These are phyloP conservation scores for Drosophila biarmipes DNA, from an alignment of 1,140 invertebrate genomes.

Conservation along the genomic window DNA sequence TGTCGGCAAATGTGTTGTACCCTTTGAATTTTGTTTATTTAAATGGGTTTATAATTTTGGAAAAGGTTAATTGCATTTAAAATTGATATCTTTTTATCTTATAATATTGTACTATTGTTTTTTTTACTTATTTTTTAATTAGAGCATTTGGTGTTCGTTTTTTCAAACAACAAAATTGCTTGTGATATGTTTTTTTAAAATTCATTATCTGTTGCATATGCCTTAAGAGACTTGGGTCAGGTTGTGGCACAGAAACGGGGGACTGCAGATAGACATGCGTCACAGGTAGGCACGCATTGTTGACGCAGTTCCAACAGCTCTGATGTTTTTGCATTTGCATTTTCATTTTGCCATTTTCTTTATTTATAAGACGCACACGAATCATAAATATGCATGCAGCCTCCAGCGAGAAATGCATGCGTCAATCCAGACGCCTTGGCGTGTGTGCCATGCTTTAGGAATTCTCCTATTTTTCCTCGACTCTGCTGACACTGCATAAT, in stretches of 20 bases:
- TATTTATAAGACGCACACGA: slow-evolving; percentile 71
- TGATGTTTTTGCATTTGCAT: slow-evolving; percentile 39
- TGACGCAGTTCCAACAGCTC: slow-evolving; percentile 60
- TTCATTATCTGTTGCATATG: neutral
- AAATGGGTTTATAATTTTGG: neutral
- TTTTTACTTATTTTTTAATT: neutral
- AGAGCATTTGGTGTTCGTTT: neutral
- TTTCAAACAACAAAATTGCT: neutral
- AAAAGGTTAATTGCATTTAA: too few species aligned
- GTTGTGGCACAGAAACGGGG: neutral
- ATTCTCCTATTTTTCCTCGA: slow-evolving; percentile 22
- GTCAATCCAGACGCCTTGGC: slow-evolving; percentile 43
- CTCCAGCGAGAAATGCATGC: slow-evolving; percentile 53
- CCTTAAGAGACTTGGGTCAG: neutral
- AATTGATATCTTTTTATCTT: too few species aligned
- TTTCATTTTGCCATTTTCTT: slow-evolving; percentile 43
- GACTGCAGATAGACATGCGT: slow-evolving; percentile 3
- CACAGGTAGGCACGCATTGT: slow-evolving; percentile 62
- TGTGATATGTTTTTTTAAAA: neutral
- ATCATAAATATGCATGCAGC: slow-evolving; percentile 72
- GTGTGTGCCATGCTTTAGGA: slow-evolving; percentile 28
- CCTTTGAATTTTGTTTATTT: too few species aligned
- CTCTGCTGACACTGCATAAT: slow-evolving; percentile 49
- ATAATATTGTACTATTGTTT: neutral
- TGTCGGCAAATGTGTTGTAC: slow-evolving; percentile 5